A percentile compares a stretch with the other conserved stretches of the same genome.
phyloP scores from a whole-genome alignment of 64 coral and sea anemone species.

The Porites lutea region DNA sequence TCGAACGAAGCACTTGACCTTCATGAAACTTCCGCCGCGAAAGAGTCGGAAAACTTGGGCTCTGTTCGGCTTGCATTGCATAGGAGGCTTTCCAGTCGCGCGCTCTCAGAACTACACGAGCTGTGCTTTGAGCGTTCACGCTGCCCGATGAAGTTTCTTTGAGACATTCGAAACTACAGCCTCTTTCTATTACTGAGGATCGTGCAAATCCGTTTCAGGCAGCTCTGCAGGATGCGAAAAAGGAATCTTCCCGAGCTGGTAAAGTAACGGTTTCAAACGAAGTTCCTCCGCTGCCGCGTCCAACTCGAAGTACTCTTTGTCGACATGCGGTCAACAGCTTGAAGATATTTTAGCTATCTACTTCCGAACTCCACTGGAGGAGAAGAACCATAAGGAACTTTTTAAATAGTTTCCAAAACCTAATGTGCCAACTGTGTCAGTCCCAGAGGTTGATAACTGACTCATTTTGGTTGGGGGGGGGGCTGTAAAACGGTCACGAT shows the following conservation, averaged over 20 bases:
- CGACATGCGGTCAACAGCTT: not conserved
- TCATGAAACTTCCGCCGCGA: not conserved
- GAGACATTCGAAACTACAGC: not conserved
- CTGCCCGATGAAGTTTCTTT: not conserved
- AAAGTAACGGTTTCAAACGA: constrained; percentile 20
- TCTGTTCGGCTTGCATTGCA: not conserved
- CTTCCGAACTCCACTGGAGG: not conserved
- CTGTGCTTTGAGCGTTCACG: not conserved
- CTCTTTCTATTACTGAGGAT: not conserved
- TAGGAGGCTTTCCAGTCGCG: not conserved
- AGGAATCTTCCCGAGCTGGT: constrained; percentile 2
- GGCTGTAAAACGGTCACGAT: no score
- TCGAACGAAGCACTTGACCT: not conserved
- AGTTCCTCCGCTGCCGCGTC: not conserved
- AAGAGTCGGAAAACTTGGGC: constrained; percentile 1
- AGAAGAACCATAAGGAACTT: constrained; percentile 18
- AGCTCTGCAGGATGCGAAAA: not conserved
- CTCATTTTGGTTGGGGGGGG: not conserved
- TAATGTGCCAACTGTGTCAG: not conserved
- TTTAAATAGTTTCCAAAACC: constrained; percentile 22
- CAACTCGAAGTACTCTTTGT: not conserved
- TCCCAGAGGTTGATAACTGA: not conserved
- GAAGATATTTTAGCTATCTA: not conserved
- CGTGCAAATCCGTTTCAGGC: constrained; percentile 3
- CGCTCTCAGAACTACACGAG: not conserved